Evolutionary conservation across 2,797 vertebrate species (phyloP).

Genomic region (Platyrinchus mystaceus): DNA sequence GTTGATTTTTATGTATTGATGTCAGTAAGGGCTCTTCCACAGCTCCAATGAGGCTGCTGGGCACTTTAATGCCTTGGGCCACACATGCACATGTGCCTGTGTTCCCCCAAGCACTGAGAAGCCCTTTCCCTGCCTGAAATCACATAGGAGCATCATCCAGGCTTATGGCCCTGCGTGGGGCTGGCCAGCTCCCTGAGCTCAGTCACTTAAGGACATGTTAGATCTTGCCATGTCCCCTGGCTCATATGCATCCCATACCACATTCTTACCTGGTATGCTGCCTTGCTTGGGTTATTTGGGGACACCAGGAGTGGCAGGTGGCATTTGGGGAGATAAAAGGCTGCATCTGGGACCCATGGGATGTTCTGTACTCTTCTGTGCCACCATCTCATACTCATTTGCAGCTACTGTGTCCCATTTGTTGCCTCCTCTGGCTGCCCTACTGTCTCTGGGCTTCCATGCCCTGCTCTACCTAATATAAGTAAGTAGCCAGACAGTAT

Average conservation of each 20-base stretch:
- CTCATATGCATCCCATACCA: not conserved
- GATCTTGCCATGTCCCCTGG: not conserved
- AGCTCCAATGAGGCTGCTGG: rapidly evolving
- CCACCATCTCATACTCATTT: not conserved
- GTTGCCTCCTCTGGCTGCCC: not conserved
- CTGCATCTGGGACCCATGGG: not conserved
- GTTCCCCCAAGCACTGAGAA: not conserved
- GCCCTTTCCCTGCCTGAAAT: not conserved
- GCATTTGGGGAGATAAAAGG: not conserved
- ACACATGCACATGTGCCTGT: rapidly evolving
- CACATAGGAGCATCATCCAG: not conserved
- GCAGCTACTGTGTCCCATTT: not conserved
- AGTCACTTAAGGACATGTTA: not conserved
- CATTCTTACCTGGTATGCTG: rapidly evolving
- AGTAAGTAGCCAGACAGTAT: not conserved
- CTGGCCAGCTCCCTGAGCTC: not conserved
- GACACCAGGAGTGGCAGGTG: not conserved
- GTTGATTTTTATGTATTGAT: not conserved
- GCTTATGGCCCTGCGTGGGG: not conserved
- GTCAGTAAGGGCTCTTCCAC: not conserved
- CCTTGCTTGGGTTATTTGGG: not conserved
- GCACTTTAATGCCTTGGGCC: not conserved
- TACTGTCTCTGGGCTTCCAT: not conserved
- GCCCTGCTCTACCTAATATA: not conserved
- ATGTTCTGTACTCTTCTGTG: not conserved